A percentile compares a stretch with the other conserved stretches of the same genome.
These are phyloP conservation scores for Papilio demoleus DNA, from an alignment of 2,888 invertebrate species.

Conservation along the genomic window DNA sequence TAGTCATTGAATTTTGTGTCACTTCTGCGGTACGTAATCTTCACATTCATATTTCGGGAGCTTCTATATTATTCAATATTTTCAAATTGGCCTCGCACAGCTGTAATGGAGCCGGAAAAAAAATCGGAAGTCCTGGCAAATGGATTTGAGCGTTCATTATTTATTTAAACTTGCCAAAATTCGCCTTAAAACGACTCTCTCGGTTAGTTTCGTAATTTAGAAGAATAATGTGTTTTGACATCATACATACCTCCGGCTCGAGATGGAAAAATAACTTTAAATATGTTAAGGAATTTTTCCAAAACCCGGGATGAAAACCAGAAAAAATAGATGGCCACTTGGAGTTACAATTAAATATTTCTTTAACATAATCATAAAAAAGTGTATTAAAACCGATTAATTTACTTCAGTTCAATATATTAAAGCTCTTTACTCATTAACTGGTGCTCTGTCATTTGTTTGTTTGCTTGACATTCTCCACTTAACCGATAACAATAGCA, in stretches of 20 bases:
- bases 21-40: slow-evolving; percentile 49
- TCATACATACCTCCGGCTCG: slow-evolving; percentile 30
- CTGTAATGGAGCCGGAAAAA: slow-evolving; percentile 76
- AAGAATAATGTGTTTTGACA: slow-evolving; percentile 46
- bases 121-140: slow-evolving; percentile 69
- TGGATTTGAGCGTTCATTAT: slow-evolving; percentile 74
- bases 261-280: not conserved
- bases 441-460: slow-evolving; percentile 29
- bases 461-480: slow-evolving; percentile 39
- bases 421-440: slow-evolving; percentile 4
- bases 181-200: slow-evolving; percentile 50
- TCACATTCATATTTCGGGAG: slow-evolving; percentile 65
- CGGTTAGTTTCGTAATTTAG: slow-evolving; percentile 41
- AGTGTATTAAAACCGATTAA: not conserved
- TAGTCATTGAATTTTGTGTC: not conserved
- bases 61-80: slow-evolving; percentile 77
- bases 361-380: not conserved
- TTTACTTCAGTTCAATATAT: not conserved
- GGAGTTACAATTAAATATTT: not conserved
- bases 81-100: slow-evolving; percentile 75
- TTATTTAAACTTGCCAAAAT: slow-evolving; percentile 69
- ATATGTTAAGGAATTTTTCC: not conserved
- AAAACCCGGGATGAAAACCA: not conserved
- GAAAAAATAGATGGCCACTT: not conserved
- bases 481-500: slow-evolving; percentile 45